Percentiles rank a stretch among this genome's conserved stretches.
These are phyloP conservation scores for Imbricaverruca yamaguchii DNA, from an alignment of 2,888 invertebrate species.

Conservation along the genomic window DNA sequence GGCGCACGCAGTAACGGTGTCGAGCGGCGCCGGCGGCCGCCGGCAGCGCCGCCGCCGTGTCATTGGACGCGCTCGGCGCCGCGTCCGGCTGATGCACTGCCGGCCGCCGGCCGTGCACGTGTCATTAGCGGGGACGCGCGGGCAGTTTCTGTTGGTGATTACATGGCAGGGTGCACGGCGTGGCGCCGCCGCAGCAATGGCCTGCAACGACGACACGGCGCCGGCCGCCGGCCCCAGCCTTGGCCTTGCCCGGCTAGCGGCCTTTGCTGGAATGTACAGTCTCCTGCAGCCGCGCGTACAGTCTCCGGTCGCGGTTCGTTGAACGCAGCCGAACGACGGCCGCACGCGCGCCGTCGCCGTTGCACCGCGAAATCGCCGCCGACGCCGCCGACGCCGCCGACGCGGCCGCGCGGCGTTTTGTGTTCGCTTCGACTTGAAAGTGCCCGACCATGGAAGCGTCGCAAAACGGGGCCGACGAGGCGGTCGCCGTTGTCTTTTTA, in stretches of 20 bases:
- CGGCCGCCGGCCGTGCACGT: not conserved
- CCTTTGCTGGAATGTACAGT: conserved; percentile 1
- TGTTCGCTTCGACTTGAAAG: not conserved
- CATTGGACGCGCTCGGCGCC: no score
- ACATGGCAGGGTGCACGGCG: not conserved
- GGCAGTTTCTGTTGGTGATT: not conserved
- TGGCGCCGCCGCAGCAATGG: not conserved
- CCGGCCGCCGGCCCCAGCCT: not conserved
- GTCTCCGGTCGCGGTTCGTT: not conserved
- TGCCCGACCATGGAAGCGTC: not conserved
- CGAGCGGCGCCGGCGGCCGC: not conserved
- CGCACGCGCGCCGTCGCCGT: not conserved
- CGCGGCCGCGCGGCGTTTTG: not conserved
- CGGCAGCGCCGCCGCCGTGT: not conserved
- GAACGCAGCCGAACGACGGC: not conserved
- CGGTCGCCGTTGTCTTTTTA: not conserved
- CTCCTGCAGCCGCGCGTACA: not conserved
- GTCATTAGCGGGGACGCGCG: not conserved
- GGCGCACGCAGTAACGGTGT: not conserved
- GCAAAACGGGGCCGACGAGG: not conserved
- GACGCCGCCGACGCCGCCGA: not conserved
- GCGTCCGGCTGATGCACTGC: not conserved
- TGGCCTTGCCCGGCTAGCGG: conserved; percentile 10
- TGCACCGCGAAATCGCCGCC: not conserved
- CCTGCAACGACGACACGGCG: not conserved